Conservation (phyloP, 2,797 vertebrate genomes). For the Pelochelys cantorii region DNA sequence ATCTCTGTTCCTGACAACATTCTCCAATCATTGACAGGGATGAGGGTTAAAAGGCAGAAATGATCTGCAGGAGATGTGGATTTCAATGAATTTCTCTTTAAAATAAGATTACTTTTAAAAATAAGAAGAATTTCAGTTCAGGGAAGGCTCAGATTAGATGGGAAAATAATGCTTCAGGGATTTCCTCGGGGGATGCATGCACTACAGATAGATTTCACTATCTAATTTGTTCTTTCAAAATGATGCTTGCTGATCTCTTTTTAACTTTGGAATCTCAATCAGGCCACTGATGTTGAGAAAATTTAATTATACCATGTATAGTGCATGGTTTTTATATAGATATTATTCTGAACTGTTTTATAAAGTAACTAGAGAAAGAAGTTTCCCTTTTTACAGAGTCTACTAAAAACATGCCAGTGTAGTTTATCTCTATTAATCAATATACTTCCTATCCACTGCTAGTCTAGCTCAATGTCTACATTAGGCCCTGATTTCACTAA, state of each 20-base stretch:
- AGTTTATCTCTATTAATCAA: not conserved
- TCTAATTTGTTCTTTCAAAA: not conserved
- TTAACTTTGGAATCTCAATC: not conserved
- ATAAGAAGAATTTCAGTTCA: not conserved
- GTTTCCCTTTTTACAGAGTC: not conserved
- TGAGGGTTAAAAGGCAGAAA: not conserved
- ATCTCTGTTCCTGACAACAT: not conserved
- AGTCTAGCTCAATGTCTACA: not conserved
- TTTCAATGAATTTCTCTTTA: not conserved
- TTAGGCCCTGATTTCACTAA: not conserved
- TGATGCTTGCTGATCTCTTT: not conserved
- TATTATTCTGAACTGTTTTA: not conserved
- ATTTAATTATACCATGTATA: not conserved
- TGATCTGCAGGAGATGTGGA: not conserved
- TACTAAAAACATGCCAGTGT: not conserved
- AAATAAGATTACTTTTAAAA: not conserved
- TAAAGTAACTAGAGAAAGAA: not conserved
- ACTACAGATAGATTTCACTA: not conserved
- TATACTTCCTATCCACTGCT: not conserved
- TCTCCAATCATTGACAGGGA: accelerated
- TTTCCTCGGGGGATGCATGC: not conserved
- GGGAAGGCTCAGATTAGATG: not conserved
- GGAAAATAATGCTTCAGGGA: not conserved
- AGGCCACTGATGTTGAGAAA: not conserved
- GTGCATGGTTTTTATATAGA: not conserved